phyloP scores from a whole-genome alignment of 1,140 invertebrate genomes.

The Drosophila ambigua region DNA sequence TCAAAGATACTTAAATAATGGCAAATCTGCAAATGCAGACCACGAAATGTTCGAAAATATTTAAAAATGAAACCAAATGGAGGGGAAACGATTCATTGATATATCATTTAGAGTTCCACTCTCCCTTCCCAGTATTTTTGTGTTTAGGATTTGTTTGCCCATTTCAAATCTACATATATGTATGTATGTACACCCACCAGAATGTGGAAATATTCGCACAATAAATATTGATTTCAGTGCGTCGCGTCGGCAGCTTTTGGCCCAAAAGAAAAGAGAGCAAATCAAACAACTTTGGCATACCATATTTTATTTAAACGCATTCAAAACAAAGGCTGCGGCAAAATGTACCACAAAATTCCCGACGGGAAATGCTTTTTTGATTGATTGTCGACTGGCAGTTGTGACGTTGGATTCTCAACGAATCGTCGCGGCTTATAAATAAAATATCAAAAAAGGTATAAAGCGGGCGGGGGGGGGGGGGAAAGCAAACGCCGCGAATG shows the following conservation, averaged over 20 bases:
- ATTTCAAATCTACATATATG: too few species aligned
- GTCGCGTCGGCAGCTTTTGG: too few species aligned
- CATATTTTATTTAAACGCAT: slow-evolving; percentile 24
- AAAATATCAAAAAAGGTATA: slow-evolving; percentile 58
- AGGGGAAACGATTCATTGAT: too few species aligned
- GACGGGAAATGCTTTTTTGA: slow-evolving; percentile 58
- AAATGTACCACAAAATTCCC: slow-evolving; percentile 49
- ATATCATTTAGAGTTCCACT: too few species aligned
- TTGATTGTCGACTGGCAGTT: slow-evolving; percentile 76
- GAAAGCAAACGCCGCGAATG: slow-evolving; percentile 20
- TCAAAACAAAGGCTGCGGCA: slow-evolving; percentile 22
- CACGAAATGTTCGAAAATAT: too few species aligned
- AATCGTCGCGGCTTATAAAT: slow-evolving; percentile 65
- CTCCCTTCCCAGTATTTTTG: too few species aligned
- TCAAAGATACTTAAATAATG: too few species aligned
- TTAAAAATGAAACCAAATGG: too few species aligned
- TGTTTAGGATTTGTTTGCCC: too few species aligned
- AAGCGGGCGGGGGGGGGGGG: slow-evolving; percentile 25
- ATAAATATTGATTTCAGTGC: slow-evolving; percentile 31
- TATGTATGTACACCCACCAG: too few species aligned
- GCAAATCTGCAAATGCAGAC: too few species aligned
- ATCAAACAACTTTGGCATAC: slow-evolving; percentile 10
- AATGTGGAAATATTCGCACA: not conserved
- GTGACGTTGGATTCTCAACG: slow-evolving; percentile 62
- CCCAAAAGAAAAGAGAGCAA: slow-evolving; percentile 3